Evolutionary conservation across 2,113 vertebrate genomes (phyloP).

Genomic region (Triplophysa dalaica): DNA sequence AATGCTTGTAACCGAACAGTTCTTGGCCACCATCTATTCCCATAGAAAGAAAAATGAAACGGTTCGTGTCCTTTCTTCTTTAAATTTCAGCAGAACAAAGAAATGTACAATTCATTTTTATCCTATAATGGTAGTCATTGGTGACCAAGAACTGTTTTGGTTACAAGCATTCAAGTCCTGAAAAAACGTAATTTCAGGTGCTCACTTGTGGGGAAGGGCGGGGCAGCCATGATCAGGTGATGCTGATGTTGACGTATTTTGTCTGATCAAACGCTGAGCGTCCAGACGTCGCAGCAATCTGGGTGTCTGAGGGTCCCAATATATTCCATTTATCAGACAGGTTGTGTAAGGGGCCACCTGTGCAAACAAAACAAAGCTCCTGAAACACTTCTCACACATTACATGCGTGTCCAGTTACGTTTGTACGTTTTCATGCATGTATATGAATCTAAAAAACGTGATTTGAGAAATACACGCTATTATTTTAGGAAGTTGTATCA

Average conservation of each 20-base stretch:
- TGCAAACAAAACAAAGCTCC: neutral
- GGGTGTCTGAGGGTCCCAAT: slow-evolving; percentile 92
- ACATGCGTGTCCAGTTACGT: neutral
- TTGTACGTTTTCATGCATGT: neutral
- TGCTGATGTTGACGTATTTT: slow-evolving; percentile 61
- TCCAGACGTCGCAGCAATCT: slow-evolving; percentile 85
- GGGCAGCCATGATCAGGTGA: slow-evolving; percentile 77
- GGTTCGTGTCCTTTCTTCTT: no score
- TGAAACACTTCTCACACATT: neutral
- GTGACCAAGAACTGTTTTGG: no score
- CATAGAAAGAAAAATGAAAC: no score
- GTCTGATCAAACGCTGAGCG: slow-evolving; percentile 81
- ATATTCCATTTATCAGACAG: slow-evolving; percentile 97
- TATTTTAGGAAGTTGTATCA: no score
- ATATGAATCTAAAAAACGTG: no score
- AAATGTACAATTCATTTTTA: no score
- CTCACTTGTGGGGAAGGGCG: slow-evolving; percentile 88
- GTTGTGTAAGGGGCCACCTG: slow-evolving; percentile 95
- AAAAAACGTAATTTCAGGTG: neutral
- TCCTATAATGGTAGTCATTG: no score
- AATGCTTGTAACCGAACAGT: no score
- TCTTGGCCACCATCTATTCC: no score
- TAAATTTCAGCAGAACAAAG: no score
- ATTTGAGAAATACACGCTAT: no score
- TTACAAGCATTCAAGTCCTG: no score